Conservation (phyloP, 2,113 vertebrate genomes). For the Bubo scandiacus region DNA sequence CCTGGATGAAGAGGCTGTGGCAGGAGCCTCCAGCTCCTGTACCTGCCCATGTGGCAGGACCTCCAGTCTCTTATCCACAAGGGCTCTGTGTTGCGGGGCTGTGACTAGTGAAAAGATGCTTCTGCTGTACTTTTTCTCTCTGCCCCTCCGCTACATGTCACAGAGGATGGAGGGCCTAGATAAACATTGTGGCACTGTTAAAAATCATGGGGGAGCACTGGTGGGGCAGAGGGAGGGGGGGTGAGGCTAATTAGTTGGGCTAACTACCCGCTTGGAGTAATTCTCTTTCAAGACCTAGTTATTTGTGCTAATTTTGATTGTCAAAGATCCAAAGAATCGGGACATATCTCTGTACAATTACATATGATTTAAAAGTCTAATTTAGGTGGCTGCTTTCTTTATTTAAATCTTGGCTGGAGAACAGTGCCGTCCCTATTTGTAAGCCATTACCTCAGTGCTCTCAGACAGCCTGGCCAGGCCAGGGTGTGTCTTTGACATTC, state of each 20-base stretch:
- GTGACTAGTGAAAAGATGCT: not conserved
- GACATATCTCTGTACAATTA: not conserved
- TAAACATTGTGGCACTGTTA: accelerated
- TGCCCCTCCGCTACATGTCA: accelerated
- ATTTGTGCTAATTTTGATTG: not conserved
- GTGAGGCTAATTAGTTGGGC: not conserved
- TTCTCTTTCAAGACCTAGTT: not conserved
- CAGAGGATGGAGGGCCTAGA: not conserved
- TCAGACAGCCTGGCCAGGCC: not conserved
- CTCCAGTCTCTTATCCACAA: not conserved
- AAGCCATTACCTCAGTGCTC: not conserved
- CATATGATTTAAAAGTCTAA: not conserved
- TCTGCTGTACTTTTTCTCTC: not conserved
- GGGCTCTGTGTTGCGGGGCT: not conserved
- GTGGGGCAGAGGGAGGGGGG: not conserved
- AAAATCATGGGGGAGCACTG: not conserved
- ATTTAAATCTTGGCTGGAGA: not conserved
- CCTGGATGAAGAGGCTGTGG: not conserved
- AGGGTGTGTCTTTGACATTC: not conserved
- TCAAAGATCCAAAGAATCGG: not conserved
- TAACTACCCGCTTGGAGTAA: not conserved
- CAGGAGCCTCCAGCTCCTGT: not conserved
- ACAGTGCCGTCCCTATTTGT: not conserved
- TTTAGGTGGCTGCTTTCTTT: not conserved
- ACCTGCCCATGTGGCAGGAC: not conserved